Conservation (phyloP, 2,888 invertebrate genomes). For the Diplolepis rosae region DNA sequence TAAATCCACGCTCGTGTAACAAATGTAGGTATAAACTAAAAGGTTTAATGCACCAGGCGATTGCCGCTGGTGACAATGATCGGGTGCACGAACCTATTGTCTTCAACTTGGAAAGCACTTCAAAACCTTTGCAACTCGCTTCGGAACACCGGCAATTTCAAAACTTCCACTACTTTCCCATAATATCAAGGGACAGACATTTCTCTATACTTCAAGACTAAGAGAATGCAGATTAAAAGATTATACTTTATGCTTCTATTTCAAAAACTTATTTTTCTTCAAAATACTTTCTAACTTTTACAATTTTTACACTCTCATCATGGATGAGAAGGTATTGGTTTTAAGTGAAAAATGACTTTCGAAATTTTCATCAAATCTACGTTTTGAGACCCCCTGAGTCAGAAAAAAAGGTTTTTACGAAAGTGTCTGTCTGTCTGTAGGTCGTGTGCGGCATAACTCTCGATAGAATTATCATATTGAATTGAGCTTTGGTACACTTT, state of each 20-base stretch:
- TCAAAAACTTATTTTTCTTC: too few species aligned
- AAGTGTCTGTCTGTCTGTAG: too few species aligned
- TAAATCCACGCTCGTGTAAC: slow-evolving; percentile 51
- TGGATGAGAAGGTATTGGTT: too few species aligned
- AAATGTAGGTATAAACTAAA: slow-evolving; percentile 45
- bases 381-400: too few species aligned
- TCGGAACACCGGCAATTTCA: slow-evolving; percentile 36
- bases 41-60: slow-evolving; percentile 48
- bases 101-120: slow-evolving; percentile 45
- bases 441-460: too few species aligned
- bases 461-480: too few species aligned
- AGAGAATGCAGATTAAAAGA: slow-evolving; percentile 1
- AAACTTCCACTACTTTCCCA: slow-evolving; percentile 23
- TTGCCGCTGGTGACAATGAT: slow-evolving; percentile 42
- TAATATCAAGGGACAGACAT: not conserved
- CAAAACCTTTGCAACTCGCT: slow-evolving; percentile 40
- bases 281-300: too few species aligned
- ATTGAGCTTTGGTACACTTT: too few species aligned
- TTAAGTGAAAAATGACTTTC: too few species aligned
- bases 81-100: slow-evolving; percentile 43
- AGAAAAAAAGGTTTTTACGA: too few species aligned
- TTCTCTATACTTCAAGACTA: slow-evolving; percentile 12
- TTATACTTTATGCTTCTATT: not conserved
- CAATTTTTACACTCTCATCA: too few species aligned
- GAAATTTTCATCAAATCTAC: too few species aligned